Conservation (phyloP, 1,140 invertebrate genomes). For the Drosophila nebulosa region DNA sequence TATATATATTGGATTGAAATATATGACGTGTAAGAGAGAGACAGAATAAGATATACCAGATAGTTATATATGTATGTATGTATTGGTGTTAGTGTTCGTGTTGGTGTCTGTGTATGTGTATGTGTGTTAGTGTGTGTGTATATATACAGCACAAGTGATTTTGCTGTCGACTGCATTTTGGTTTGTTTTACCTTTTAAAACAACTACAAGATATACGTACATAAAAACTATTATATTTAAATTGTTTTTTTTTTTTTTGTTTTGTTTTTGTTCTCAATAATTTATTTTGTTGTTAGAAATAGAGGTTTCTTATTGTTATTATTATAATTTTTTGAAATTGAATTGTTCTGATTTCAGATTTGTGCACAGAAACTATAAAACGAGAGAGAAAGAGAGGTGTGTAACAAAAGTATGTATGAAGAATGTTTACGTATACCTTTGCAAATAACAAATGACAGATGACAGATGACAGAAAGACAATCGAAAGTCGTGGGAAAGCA, state of each 20-base stretch:
- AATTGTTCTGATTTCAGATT: conserved; percentile 15
- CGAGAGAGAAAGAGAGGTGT: conserved; percentile 11
- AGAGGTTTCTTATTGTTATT: not conserved
- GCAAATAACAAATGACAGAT: not conserved
- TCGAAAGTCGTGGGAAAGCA: no score
- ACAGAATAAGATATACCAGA: not conserved
- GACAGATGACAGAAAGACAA: no score
- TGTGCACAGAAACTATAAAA: conserved; percentile 60
- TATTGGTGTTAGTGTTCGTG: not conserved
- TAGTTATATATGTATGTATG: not conserved
- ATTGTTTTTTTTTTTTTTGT: conserved; percentile 8
- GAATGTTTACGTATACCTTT: not conserved
- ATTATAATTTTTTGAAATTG: conserved; percentile 14
- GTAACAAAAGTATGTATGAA: conserved; percentile 39
- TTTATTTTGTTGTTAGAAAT: not conserved
- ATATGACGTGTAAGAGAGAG: not conserved
- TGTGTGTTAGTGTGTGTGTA: not conserved
- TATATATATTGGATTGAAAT: not conserved
- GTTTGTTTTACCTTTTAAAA: conserved; percentile 36
- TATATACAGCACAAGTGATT: not conserved
- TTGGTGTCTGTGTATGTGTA: not conserved
- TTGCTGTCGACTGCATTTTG: conserved; percentile 1
- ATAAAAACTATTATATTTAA: conserved; percentile 35
- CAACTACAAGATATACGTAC: conserved; percentile 73
- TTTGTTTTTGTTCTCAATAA: no score